Conservation (phyloP, 2,113 vertebrate genomes). For the Rhizomys pruinosus region DNA sequence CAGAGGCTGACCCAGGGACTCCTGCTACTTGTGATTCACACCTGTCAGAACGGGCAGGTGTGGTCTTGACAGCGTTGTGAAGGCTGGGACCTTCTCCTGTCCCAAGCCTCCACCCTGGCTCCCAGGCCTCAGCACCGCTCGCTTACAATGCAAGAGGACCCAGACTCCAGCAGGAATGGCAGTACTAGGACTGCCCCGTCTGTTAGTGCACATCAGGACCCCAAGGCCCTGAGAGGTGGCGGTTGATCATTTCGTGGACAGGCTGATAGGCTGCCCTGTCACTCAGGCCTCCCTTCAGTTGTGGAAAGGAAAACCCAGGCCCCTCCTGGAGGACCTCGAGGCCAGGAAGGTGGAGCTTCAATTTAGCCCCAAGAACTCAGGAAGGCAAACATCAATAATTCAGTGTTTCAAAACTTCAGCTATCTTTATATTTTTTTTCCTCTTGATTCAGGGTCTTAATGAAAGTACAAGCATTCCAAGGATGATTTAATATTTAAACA, state of each 20-base stretch:
- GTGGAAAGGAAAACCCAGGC: background rate
- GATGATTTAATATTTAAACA: conserved; percentile 40
- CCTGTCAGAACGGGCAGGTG: no score
- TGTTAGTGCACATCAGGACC: accelerated
- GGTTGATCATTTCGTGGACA: accelerated
- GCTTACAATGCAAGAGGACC: background rate
- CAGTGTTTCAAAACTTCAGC: background rate
- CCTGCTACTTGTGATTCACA: background rate
- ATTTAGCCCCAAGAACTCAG: background rate
- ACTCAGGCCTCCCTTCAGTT: no score
- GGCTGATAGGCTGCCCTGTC: background rate
- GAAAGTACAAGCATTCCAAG: background rate
- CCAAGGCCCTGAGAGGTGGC: background rate
- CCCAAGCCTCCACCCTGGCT: background rate
- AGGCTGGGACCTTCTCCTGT: background rate
- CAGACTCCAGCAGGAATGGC: accelerated
- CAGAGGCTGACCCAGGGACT: background rate
- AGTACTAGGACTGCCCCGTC: accelerated
- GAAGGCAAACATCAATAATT: background rate
- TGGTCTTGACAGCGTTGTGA: background rate
- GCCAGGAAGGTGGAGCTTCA: background rate
- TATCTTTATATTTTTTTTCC: background rate
- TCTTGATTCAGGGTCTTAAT: conserved; percentile 35
- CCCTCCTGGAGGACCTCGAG: background rate
- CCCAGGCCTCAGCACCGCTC: background rate